Conservation (phyloP, 2,797 vertebrate species). For the Capromys pilorides region DNA sequence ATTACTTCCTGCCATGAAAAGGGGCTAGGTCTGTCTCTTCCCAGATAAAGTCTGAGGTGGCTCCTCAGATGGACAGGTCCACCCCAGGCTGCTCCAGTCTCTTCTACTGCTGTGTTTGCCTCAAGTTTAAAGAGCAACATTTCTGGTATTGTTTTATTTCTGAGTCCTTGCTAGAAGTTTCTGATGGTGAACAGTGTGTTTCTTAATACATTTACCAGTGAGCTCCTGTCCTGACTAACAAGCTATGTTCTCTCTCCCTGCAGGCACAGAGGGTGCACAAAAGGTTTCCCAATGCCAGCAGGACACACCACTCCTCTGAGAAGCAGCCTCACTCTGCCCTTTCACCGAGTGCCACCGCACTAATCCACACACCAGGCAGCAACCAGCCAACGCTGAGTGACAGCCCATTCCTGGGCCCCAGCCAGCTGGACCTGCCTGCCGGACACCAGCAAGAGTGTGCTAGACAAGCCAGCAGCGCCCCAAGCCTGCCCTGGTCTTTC, state of each 20-base stretch:
- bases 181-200: background rate
- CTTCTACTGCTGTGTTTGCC: background rate
- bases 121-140: background rate
- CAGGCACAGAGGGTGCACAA: slow-evolving; percentile 83
- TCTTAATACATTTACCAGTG: background rate
- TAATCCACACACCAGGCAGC: slow-evolving; percentile 73
- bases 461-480: slow-evolving; percentile 52
- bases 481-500: slow-evolving; percentile 84
- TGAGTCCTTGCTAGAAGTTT: background rate
- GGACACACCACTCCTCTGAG: slow-evolving; percentile 71
- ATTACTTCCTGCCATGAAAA: accelerated
- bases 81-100: background rate
- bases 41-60: background rate
- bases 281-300: slow-evolving; percentile 78
- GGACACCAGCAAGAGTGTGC: slow-evolving; percentile 62
- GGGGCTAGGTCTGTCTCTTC: background rate
- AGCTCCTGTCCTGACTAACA: slow-evolving; percentile 66
- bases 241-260: slow-evolving; percentile 73
- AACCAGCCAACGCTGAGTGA: slow-evolving; percentile 75
- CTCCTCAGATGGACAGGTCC: background rate
- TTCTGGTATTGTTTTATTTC: background rate
- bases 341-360: slow-evolving; percentile 76
- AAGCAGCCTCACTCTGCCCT: slow-evolving; percentile 72
- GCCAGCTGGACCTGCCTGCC: slow-evolving; percentile 70
- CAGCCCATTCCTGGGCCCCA: slow-evolving; percentile 44